These are phyloP conservation scores for Helicoverpa assulta DNA, from an alignment of 2,888 invertebrate genomes.

Conservation along the genomic window DNA sequence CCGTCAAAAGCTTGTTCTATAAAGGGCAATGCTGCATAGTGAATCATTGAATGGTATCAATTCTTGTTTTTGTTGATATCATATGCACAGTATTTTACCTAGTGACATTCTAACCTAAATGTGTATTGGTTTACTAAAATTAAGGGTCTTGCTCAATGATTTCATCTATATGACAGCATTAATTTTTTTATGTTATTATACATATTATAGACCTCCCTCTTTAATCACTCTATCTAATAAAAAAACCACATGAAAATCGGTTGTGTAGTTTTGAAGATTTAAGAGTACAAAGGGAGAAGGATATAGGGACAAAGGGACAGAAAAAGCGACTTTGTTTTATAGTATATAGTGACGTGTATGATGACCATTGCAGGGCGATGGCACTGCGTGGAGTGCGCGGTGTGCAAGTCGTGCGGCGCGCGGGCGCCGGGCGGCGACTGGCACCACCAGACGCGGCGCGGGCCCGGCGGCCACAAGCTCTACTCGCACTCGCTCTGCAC, in stretches of 20 bases:
- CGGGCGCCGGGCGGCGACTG: slow-evolving; percentile 79
- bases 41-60: background rate
- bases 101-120: background rate
- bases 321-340: too few species aligned
- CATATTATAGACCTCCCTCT: too few species aligned
- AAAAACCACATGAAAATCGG: too few species aligned
- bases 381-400: slow-evolving; percentile 95
- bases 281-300: too few species aligned
- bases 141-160: too few species aligned
- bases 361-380: slow-evolving; percentile 91
- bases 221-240: too few species aligned
- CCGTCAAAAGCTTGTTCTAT: background rate
- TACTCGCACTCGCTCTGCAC: slow-evolving; percentile 92
- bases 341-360: background rate
- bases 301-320: too few species aligned
- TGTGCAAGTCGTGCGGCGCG: slow-evolving; percentile 92
- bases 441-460: slow-evolving; percentile 88
- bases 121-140: too few species aligned
- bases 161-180: too few species aligned
- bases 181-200: too few species aligned
- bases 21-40: background rate
- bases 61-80: background rate
- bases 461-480: slow-evolving; percentile 86
- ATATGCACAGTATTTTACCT: too few species aligned
- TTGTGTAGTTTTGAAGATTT: too few species aligned